Conservation (phyloP, 2,113 vertebrate genomes). For the Nerophis ophidion region DNA sequence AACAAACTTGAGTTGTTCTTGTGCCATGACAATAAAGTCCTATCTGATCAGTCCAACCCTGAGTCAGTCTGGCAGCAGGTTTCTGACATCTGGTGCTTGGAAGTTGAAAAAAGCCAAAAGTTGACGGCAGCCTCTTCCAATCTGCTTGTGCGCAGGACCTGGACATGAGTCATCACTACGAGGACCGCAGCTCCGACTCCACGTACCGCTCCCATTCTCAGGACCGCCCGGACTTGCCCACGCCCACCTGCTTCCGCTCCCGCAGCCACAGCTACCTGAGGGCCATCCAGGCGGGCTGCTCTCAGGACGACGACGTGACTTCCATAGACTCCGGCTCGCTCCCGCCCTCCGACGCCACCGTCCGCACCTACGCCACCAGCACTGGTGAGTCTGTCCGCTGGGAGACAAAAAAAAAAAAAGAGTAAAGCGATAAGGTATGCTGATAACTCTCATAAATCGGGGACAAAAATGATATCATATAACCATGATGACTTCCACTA, state of each 20-base stretch:
- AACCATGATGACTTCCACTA: background rate
- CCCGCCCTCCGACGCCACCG: conserved; percentile 80
- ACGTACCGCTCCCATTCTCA: conserved; percentile 79
- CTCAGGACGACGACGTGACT: conserved; percentile 90
- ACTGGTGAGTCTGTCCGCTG: conserved; percentile 77
- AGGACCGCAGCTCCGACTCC: conserved; percentile 81
- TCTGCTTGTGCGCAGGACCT: conserved; percentile 73
- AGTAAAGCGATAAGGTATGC: background rate
- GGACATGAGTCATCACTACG: conserved; percentile 84
- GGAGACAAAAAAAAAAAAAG: conserved; percentile 7
- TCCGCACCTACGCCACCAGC: conserved; percentile 88
- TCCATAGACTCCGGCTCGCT: conserved; percentile 92
- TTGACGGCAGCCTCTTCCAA: conserved; percentile 15
- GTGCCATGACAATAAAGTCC: too few relatives aligned
- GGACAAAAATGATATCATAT: background rate
- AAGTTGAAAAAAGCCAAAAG: background rate
- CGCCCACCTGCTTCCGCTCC: conserved; percentile 94
- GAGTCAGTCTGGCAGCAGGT: background rate
- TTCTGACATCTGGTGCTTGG: background rate
- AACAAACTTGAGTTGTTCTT: too few relatives aligned
- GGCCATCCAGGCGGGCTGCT: conserved; percentile 98
- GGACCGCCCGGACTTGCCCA: conserved; percentile 79
- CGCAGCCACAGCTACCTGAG: conserved; percentile 99
- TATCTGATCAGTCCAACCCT: too few relatives aligned
- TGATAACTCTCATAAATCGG: background rate